Evolutionary conservation across 2,113 vertebrate genomes (phyloP).

Genomic region (Burhinus oedicnemus): DNA sequence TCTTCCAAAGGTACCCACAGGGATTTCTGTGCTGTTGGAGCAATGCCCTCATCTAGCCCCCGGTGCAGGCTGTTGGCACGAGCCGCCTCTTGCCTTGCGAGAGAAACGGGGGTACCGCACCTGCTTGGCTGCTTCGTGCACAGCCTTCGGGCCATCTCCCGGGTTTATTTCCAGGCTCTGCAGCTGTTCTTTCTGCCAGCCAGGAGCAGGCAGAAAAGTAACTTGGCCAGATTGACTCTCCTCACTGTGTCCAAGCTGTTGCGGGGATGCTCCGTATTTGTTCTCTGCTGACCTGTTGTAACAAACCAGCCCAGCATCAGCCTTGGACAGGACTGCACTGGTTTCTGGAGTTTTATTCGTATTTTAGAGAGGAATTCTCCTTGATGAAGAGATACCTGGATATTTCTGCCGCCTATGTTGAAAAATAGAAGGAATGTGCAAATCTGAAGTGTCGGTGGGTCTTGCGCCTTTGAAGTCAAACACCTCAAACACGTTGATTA

Average conservation of each 20-base stretch:
- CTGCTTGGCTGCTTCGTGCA: not conserved
- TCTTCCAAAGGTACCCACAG: not conserved
- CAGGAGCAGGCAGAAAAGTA: not conserved
- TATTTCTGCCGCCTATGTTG: not conserved
- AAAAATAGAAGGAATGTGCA: not conserved
- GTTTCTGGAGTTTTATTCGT: not conserved
- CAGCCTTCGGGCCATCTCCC: not conserved
- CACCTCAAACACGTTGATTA: not conserved
- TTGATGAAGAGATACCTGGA: accelerated
- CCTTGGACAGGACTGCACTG: accelerated
- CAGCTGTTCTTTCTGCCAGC: not conserved
- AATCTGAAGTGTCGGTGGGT: accelerated
- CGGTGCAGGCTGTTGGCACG: not conserved
- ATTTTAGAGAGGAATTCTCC: not conserved
- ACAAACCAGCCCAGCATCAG: too few species aligned
- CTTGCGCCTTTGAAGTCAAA: not conserved
- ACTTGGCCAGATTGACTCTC: not conserved
- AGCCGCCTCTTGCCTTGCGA: not conserved
- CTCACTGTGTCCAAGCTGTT: not conserved
- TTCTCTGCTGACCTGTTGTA: not conserved
- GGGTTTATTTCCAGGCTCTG: constrained; percentile 4
- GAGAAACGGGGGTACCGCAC: not conserved
- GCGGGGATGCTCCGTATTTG: not conserved
- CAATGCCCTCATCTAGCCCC: not conserved
- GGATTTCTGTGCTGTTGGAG: not conserved